Conservation (phyloP, 2,113 vertebrate genomes). For the Eulemur rufifrons region DNA sequence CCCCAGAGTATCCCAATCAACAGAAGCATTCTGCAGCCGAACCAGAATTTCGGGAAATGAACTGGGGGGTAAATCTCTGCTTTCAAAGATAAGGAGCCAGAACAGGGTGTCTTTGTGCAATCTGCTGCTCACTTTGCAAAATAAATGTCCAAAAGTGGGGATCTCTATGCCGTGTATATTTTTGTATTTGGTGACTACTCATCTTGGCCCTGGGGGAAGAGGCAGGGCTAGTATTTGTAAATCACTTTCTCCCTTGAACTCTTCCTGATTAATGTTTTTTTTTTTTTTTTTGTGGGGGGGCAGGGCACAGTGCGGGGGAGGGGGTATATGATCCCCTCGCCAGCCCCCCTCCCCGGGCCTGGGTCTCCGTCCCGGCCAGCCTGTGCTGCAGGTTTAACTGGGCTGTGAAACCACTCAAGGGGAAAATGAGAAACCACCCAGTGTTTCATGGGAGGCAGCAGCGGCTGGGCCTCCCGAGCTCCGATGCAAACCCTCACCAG, state of each 20-base stretch:
- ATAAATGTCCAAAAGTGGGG: neutral
- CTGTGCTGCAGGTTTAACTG: conserved; percentile 9
- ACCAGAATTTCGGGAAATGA: neutral
- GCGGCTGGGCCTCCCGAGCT: neutral
- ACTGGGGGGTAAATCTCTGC: neutral
- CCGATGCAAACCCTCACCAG: neutral
- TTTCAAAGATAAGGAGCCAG: neutral
- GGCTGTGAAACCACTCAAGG: conserved; percentile 66
- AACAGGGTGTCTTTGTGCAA: neutral
- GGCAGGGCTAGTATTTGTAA: neutral
- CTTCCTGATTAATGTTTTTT: neutral
- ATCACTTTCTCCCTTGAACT: neutral
- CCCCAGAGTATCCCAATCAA: neutral
- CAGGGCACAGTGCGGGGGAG: accelerated
- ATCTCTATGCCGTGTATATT: accelerated
- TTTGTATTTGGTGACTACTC: accelerated
- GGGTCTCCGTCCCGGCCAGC: conserved; percentile 1
- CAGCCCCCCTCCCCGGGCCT: neutral
- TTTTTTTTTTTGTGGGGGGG: neutral
- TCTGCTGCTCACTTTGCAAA: neutral
- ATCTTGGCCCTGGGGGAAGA: accelerated
- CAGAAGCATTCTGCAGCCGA: accelerated
- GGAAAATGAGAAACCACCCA: conserved; percentile 71
- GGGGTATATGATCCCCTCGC: neutral
- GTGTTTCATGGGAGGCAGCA: conserved; percentile 23